These are phyloP conservation scores for Limnephilus auricula DNA, from an alignment of 2,888 invertebrate species.

Conservation along the genomic window DNA sequence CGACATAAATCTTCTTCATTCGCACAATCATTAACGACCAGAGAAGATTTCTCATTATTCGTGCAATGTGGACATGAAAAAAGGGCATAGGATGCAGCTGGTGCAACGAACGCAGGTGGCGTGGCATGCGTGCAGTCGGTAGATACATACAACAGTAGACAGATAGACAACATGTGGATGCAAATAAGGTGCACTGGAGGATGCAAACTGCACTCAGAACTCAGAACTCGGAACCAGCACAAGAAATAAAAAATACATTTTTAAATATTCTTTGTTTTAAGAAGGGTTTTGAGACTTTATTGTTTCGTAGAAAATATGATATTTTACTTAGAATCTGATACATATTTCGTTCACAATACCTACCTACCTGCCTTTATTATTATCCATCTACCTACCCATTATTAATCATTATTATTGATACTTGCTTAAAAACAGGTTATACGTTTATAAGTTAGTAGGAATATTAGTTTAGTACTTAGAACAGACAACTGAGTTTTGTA, in stretches of 20 bases:
- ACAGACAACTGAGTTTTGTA: no score
- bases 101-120: conserved; percentile 38
- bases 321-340: no score
- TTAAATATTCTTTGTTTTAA: no score
- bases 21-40: conserved; percentile 6
- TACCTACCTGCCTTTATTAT: no score
- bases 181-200: conserved; percentile 43
- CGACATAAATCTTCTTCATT: background rate
- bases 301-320: no score
- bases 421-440: no score
- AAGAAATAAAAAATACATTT: background rate
- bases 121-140: conserved; percentile 33
- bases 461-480: no score
- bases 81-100: conserved; percentile 43
- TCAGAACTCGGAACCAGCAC: background rate
- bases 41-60: conserved; percentile 3
- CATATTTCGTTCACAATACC: no score
- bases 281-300: no score
- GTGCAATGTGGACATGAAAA: conserved; percentile 33
- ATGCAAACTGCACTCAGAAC: conserved; percentile 8
- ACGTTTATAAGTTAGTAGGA: no score
- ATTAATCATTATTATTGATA: no score
- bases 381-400: no score
- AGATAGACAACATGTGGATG: conserved; percentile 38
- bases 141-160: background rate